Evolutionary conservation across 1,140 invertebrate genomes (phyloP), one percentile per base, ranked within the genome.

Genomic region (Scaptomyza montana): DNA sequence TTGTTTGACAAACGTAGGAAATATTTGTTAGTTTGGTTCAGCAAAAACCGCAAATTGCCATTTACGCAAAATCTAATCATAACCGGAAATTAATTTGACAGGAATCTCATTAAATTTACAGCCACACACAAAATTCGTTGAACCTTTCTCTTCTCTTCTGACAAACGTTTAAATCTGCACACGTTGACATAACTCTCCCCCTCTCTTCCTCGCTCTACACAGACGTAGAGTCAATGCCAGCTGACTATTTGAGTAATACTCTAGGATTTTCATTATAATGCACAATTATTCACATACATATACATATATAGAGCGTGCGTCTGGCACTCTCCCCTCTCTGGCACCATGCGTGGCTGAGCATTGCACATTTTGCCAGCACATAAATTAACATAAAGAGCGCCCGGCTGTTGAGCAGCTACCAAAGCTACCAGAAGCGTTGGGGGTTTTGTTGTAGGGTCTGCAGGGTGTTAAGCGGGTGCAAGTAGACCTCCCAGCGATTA

Each of bases 11-110:
- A 19, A 36, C 8, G 60, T 19, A 0, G 56, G 30, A 77, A 45
- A 59, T 60, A 74, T 86, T 78, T 82, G 33, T 7, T 6, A 5
- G 5, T 6, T 5, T 33, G 30, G 30, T 7, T 6, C 2, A 1
- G 4, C 77, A 80, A 84, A 90, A 91, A 91, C 90, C 90, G 74
- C 90, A 91, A 91, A 91, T 91, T 91, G 90, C 90, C 81, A 91
- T 91, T 91, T 91, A 89, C 90, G 90, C 30, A 90, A 91, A 91
- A 91, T 91, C 90, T 91, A 91, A 91, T 91, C 90, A 91, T 91
- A 91, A 91, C 90, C 90, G 90, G 90, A 91, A 91, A 91, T 91
- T 91, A 91, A 91, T 91, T 91, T 91, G 90, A 91, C 90, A 91
- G 90, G 89, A 91, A 90, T 91, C 90, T 91, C 90, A 91, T 91